phyloP scores from a whole-genome alignment of 53 echinoderm and acorn worm genomes.

The Zoroaster sp. region DNA sequence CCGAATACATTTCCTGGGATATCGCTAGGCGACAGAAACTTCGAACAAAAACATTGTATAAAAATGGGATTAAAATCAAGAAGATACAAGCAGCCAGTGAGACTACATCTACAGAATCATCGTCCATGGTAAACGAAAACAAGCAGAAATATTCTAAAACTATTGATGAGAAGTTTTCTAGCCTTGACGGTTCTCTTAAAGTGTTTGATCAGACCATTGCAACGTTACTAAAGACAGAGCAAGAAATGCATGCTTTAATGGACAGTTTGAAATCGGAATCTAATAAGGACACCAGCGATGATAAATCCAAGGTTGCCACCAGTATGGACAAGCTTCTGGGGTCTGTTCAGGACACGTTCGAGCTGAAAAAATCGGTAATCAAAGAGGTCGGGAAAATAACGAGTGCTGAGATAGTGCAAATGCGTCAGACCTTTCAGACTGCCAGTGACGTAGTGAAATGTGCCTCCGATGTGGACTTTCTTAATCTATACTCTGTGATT shows the following conservation, averaged over 20 bases:
- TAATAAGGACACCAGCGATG: neutral
- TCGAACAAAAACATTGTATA: neutral
- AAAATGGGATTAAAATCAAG: neutral
- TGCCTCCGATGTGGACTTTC: neutral
- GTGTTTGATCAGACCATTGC: neutral
- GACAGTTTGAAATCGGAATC: neutral
- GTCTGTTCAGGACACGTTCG: neutral
- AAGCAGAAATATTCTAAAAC: neutral
- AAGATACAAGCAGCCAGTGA: neutral
- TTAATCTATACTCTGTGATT: neutral
- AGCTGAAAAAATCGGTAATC: neutral
- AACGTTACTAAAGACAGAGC: neutral
- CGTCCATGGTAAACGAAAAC: neutral
- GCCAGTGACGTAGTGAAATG: neutral
- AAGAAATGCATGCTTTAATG: neutral
- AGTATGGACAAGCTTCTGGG: neutral
- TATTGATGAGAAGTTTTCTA: neutral
- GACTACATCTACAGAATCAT: neutral
- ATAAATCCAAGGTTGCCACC: neutral
- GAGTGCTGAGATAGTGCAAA: neutral
- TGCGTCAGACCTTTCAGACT: neutral
- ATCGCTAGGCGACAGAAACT: neutral
- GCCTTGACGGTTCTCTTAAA: neutral
- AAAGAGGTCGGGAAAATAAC: neutral
- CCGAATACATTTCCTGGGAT: neutral